These are phyloP conservation scores for Nibea coibor DNA, from an alignment of 2,113 vertebrate species.

Conservation along the genomic window DNA sequence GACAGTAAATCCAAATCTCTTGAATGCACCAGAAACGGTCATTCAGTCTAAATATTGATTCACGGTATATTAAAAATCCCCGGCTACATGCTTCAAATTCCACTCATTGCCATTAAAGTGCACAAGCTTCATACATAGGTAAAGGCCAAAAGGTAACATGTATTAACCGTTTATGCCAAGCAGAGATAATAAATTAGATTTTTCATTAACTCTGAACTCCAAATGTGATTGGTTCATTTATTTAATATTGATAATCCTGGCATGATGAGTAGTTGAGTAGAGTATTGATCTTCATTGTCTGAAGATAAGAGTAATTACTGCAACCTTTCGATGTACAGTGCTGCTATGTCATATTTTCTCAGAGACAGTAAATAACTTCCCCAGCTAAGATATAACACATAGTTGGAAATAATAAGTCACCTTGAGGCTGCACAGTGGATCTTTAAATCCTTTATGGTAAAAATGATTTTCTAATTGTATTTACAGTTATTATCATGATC, in stretches of 20 bases:
- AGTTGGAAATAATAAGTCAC: neutral
- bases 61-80: neutral
- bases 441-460: neutral
- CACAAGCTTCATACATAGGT: neutral
- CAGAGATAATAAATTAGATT: neutral
- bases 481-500: neutral
- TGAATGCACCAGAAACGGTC: neutral
- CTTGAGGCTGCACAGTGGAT: neutral
- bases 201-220: constrained; percentile 13
- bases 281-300: constrained; percentile 15
- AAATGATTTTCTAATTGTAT: neutral
- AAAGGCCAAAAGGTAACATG: neutral
- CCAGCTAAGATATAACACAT: neutral
- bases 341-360: neutral
- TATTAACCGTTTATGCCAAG: neutral
- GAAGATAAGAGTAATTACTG: neutral
- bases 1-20: neutral
- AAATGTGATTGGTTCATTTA: constrained; percentile 2
- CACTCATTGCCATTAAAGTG: neutral
- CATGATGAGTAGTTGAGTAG: neutral
- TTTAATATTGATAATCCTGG: constrained; percentile 16
- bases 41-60: neutral
- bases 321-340: neutral
- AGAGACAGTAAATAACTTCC: neutral
- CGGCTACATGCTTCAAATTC: neutral